Evolutionary conservation across 2,888 invertebrate species (phyloP), one percentile per base, ranked within the genome.

Genomic region (Fragum sueziense): DNA sequence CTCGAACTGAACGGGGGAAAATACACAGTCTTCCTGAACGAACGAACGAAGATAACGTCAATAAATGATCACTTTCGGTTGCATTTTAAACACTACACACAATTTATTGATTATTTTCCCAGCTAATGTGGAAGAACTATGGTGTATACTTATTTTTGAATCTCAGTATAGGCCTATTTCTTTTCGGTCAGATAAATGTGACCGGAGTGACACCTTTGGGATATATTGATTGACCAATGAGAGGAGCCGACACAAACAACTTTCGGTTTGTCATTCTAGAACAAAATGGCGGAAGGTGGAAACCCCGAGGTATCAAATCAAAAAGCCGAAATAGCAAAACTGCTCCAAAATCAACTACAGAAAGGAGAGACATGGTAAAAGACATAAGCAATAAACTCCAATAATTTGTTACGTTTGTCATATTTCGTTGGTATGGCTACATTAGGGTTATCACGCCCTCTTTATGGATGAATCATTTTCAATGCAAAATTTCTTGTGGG

Each of bases 281-380:
- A 82, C 65, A 81, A 82, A 87, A 90, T 90, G 90, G 90, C 90
- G 87, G 90, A 90, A 89, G 88, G 88, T 87, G 89, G 88, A 67
- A 87, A 88, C 70, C 90, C 91, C 72, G 91, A 92, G 78, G 87
- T 91, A 69, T 91, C 92, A 82, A 87, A 85, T 62, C 93, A 93
- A 85, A 92, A 91, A 85, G 86, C 86, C 79, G 87, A 90, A 81
- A 92, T 93, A 70, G 71, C 82, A 37, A 89, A 87, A 76, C 86
- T 91, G 71, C 74, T 91, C 14, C 90, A 91, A 78, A 86, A 78
- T 71, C 81, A 87, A 29, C 80, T 93, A 29, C 90, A 90, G 76
- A 91, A 91, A 74, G 92, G 90, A 61, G 93, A 93, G 76, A 90
- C 89, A 61, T 93, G 93, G 93, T 93, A 88, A 87, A n/a, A 59